Evolutionary conservation across 2,113 vertebrate genomes (phyloP).

Genomic region (Mastomys natalensis): DNA sequence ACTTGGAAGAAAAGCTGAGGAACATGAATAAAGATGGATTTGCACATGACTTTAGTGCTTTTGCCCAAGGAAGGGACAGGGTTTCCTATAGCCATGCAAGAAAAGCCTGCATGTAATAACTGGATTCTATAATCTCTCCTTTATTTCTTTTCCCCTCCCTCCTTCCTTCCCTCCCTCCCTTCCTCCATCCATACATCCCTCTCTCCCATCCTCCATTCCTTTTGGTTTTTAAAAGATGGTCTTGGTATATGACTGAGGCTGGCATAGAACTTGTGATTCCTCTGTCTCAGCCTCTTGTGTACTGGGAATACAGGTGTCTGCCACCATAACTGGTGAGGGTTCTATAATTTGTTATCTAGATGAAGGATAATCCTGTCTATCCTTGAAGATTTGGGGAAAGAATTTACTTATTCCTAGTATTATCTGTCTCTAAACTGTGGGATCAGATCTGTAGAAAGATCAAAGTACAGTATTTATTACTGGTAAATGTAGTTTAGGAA

Average conservation of each 20-base stretch:
- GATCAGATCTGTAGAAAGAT: background rate
- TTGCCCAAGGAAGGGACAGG: background rate
- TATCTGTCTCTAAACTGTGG: slow-evolving; percentile 13
- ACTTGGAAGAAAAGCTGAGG: slow-evolving; percentile 5
- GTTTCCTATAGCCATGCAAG: background rate
- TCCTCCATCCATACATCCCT: background rate
- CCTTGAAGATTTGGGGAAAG: background rate
- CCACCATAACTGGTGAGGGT: background rate
- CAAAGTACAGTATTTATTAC: background rate
- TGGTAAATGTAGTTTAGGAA: background rate
- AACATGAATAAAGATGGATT: background rate
- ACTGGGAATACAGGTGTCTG: background rate
- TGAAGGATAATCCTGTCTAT: background rate
- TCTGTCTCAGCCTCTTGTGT: background rate
- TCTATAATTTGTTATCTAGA: background rate
- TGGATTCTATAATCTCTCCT: background rate
- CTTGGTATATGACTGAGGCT: background rate
- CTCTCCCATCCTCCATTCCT: background rate
- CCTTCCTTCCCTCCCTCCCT: background rate
- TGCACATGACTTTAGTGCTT: background rate
- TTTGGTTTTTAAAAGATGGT: background rate
- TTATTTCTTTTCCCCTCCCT: fast-evolving
- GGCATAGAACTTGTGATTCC: background rate
- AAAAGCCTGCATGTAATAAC: background rate
- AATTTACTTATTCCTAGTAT: background rate